phyloP scores from a whole-genome alignment of 2,113 vertebrate species.

The Mobula hypostoma region DNA sequence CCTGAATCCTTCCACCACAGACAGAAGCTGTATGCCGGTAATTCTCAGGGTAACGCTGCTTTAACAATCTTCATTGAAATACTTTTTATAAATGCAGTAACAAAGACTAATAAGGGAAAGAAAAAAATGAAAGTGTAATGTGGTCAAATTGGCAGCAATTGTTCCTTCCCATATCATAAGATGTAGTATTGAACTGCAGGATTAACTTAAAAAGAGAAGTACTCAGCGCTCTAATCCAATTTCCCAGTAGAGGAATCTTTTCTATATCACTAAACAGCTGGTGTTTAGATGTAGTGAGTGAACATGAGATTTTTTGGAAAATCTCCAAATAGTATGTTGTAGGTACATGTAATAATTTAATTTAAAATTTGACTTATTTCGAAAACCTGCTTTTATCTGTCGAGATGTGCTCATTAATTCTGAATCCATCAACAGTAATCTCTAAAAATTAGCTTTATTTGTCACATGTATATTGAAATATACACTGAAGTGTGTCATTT shows the following conservation, averaged over 20 bases:
- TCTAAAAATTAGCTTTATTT: too few relatives aligned
- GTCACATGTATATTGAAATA: too few relatives aligned
- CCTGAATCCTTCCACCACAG: background rate
- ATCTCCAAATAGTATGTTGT: background rate
- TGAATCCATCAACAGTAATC: slow-evolving; percentile 23
- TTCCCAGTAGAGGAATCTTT: slow-evolving; percentile 28
- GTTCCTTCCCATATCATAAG: slow-evolving; percentile 16
- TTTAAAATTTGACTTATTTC: slow-evolving; percentile 1
- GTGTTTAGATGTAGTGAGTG: background rate
- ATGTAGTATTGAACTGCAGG: slow-evolving; percentile 11
- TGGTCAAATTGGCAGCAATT: slow-evolving; percentile 23
- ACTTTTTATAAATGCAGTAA: slow-evolving; percentile 8
- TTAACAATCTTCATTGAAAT: slow-evolving; percentile 2
- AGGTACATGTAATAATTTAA: background rate
- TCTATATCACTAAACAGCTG: slow-evolving; percentile 24
- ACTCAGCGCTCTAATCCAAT: slow-evolving; percentile 17
- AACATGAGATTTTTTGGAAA: background rate
- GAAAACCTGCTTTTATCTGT: background rate
- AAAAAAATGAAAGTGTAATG: slow-evolving; percentile 10
- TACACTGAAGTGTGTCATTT: too few relatives aligned
- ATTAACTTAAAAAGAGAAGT: slow-evolving; percentile 17
- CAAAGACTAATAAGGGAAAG: slow-evolving; percentile 24
- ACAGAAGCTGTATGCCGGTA: background rate
- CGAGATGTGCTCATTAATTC: background rate
- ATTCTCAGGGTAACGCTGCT: background rate